phyloP scores from a whole-genome alignment of 2,113 vertebrate genomes.

The Bubo blakistoni region DNA sequence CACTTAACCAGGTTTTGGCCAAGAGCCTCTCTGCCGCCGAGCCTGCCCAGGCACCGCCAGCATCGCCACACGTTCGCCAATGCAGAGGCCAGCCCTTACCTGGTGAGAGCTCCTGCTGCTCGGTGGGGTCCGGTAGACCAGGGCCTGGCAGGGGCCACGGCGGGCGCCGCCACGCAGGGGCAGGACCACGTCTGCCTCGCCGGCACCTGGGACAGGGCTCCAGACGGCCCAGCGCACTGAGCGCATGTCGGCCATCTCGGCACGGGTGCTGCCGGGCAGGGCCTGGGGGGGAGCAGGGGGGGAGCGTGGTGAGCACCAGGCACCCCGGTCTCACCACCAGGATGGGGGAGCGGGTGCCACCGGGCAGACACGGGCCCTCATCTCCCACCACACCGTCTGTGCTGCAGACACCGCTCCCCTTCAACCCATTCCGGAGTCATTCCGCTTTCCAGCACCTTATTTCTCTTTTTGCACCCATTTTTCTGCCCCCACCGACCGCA shows the following conservation, averaged over 20 bases:
- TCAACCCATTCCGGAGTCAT: rapidly evolving
- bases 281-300: slow-evolving; percentile 40
- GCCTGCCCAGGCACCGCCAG: background rate
- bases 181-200: slow-evolving; percentile 67
- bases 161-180: slow-evolving; percentile 77
- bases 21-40: background rate
- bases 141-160: slow-evolving; percentile 74
- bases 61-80: rapidly evolving
- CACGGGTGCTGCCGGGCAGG: slow-evolving; percentile 15
- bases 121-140: slow-evolving; percentile 78
- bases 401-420: background rate
- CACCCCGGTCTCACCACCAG: background rate
- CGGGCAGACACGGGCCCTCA: background rate
- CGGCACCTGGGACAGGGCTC: slow-evolving; percentile 65
- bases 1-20: no score
- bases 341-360: background rate
- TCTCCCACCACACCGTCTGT: rapidly evolving
- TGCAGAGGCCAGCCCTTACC: slow-evolving; percentile 19
- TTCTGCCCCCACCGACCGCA: rapidly evolving
- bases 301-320: rapidly evolving
- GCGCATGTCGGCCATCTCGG: slow-evolving; percentile 77
- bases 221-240: slow-evolving; percentile 87
- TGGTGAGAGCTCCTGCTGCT: slow-evolving; percentile 62
- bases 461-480: background rate
- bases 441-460: background rate